These are phyloP conservation scores for Drosophila sordidula DNA, from an alignment of 2,888 invertebrate genomes.

Conservation along the genomic window DNA sequence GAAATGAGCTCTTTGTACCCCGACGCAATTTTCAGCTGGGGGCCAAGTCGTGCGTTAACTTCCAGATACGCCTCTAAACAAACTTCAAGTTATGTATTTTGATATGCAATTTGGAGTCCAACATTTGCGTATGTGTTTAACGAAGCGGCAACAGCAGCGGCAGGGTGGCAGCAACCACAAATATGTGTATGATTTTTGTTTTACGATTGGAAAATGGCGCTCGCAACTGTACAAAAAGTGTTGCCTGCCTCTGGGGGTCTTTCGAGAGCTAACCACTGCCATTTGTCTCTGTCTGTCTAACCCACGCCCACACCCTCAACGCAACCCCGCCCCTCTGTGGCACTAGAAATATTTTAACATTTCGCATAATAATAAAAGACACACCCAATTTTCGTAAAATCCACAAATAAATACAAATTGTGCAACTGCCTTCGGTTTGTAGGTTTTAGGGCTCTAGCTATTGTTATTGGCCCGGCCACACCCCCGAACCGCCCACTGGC, in stretches of 20 bases:
- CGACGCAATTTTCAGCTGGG: slow-evolving; percentile 25
- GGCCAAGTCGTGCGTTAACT: slow-evolving; percentile 54
- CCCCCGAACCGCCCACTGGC: slow-evolving; percentile 32
- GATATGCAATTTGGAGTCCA: slow-evolving; percentile 55
- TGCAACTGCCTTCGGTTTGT: slow-evolving; percentile 21
- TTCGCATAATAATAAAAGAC: slow-evolving; percentile 72
- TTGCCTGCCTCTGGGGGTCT: slow-evolving; percentile 46
- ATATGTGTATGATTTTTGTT: slow-evolving; percentile 77
- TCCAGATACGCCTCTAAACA: slow-evolving; percentile 27
- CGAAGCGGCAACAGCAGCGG: slow-evolving; percentile 50
- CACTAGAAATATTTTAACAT: slow-evolving; percentile 62
- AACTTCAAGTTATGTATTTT: slow-evolving; percentile 65
- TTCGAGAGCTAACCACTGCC: slow-evolving; percentile 15
- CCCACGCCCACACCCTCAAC: neutral
- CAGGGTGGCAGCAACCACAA: slow-evolving; percentile 53
- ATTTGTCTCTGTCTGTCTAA: slow-evolving; percentile 21
- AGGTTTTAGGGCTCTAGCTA: slow-evolving; percentile 11
- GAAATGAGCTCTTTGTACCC: slow-evolving; percentile 19
- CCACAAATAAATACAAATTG: slow-evolving; percentile 77
- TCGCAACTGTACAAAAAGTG: slow-evolving; percentile 47
- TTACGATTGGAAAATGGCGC: slow-evolving; percentile 32
- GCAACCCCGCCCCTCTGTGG: too few relatives aligned
- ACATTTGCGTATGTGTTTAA: slow-evolving; percentile 78
- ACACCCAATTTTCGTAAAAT: slow-evolving; percentile 73
- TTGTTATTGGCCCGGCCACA: slow-evolving; percentile 37